Conservation (phyloP, 2,797 vertebrate genomes). For the Clarias pachynema region DNA sequence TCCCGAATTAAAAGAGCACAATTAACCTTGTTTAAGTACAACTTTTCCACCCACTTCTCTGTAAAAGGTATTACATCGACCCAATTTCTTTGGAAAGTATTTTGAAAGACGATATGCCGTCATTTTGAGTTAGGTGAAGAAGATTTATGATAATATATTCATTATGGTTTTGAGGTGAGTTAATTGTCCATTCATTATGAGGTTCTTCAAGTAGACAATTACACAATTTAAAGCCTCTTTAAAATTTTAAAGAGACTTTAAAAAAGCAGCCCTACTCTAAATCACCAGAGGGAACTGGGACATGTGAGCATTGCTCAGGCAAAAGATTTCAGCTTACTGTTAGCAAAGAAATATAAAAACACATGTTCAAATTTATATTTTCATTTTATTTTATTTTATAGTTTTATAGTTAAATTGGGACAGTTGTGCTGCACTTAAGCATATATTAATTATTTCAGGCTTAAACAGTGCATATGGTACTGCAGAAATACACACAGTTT, state of each 20-base stretch:
- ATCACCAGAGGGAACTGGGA: constrained; percentile 30
- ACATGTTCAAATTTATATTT: neutral
- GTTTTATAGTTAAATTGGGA: too few relatives aligned
- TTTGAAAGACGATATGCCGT: constrained; percentile 51
- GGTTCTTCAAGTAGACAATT: constrained; percentile 39
- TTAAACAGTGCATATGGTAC: neutral
- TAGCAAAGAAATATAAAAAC: constrained; percentile 23
- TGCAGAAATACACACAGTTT: neutral
- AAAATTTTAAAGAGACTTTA: constrained; percentile 35
- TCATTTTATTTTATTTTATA: neutral
- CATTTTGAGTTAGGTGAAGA: constrained; percentile 36
- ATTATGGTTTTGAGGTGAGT: constrained; percentile 44
- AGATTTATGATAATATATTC: constrained; percentile 30
- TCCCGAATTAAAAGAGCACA: constrained; percentile 42
- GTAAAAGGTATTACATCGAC: constrained; percentile 42
- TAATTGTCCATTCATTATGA: constrained; percentile 48
- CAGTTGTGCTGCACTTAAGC: neutral
- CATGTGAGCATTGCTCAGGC: neutral
- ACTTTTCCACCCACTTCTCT: constrained; percentile 19
- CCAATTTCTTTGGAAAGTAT: constrained; percentile 13
- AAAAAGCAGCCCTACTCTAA: constrained; percentile 2
- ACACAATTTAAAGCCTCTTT: constrained; percentile 40
- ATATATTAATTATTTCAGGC: neutral
- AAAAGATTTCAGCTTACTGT: constrained; percentile 16
- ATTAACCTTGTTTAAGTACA: constrained; percentile 43